A percentile compares a stretch with the other conserved stretches of the same genome.
Conservation (phyloP, 1,140 invertebrate species). For the Sitophilus oryzae region DNA sequence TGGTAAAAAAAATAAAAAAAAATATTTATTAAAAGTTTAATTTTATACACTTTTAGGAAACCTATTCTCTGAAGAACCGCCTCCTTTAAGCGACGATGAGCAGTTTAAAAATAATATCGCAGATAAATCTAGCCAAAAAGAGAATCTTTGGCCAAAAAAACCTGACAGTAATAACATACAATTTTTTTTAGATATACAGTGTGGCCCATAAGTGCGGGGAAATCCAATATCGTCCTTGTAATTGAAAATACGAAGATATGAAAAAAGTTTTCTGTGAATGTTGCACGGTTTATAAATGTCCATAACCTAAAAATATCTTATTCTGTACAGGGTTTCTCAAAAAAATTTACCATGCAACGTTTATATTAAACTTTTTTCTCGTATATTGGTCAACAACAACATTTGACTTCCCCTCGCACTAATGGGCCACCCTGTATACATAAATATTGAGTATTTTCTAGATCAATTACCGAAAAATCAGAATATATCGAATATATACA, state of each 20-base stretch:
- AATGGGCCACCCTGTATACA: not conserved
- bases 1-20: slow-evolving; percentile 10
- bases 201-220: too few species aligned
- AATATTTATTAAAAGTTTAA: slow-evolving; percentile 10
- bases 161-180: not conserved
- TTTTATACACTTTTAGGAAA: slow-evolving; percentile 36
- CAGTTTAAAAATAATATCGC: slow-evolving; percentile 32
- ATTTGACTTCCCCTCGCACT: too few species aligned
- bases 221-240: too few species aligned
- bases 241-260: too few species aligned
- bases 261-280: too few species aligned
- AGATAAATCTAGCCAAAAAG: not conserved
- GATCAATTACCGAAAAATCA: slow-evolving; percentile 1
- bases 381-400: too few species aligned
- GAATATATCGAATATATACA: slow-evolving; percentile 22
- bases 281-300: too few species aligned
- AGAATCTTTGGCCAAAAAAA: not conserved
- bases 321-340: too few species aligned
- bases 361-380: too few species aligned
- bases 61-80: slow-evolving; percentile 50
- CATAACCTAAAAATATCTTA: too few species aligned
- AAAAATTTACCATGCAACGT: too few species aligned
- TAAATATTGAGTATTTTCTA: not conserved
- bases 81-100: slow-evolving; percentile 45
- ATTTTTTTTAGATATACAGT: too few species aligned